phyloP scores from a whole-genome alignment of 2,797 vertebrate genomes.

The Chelmon rostratus region DNA sequence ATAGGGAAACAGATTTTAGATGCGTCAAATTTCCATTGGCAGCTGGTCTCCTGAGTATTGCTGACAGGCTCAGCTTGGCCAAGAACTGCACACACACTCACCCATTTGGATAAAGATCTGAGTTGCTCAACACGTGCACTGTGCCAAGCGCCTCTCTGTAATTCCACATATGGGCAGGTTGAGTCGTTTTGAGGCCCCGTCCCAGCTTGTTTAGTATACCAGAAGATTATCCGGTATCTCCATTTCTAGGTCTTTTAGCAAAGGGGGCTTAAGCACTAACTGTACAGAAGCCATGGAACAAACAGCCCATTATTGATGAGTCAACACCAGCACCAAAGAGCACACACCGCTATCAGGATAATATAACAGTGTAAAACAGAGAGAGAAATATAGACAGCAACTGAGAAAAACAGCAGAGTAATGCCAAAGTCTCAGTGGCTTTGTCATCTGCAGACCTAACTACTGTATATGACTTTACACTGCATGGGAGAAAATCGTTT shows the following conservation, averaged over 20 bases:
- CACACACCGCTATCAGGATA: neutral
- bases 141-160: slow-evolving; percentile 64
- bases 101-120: slow-evolving; percentile 70
- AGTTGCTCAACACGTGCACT: slow-evolving; percentile 60
- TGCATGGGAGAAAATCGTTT: neutral
- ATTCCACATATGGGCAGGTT: slow-evolving; percentile 63
- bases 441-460: slow-evolving; percentile 4
- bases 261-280: slow-evolving; percentile 7
- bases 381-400: slow-evolving; percentile 12
- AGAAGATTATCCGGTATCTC: slow-evolving; percentile 46
- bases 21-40: slow-evolving; percentile 49
- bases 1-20: slow-evolving; percentile 42
- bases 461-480: neutral
- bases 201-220: slow-evolving; percentile 60
- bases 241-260: slow-evolving; percentile 31
- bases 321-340: neutral
- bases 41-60: slow-evolving; percentile 45
- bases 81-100: slow-evolving; percentile 35
- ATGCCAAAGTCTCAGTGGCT: slow-evolving; percentile 2
- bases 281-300: slow-evolving; percentile 12
- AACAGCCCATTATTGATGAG: slow-evolving; percentile 9
- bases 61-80: slow-evolving; percentile 41
- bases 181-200: slow-evolving; percentile 52
- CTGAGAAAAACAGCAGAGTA: neutral
- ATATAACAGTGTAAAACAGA: slow-evolving; percentile 19